Conservation (phyloP, 2,888 invertebrate genomes). For the Stenodera caucasica region DNA sequence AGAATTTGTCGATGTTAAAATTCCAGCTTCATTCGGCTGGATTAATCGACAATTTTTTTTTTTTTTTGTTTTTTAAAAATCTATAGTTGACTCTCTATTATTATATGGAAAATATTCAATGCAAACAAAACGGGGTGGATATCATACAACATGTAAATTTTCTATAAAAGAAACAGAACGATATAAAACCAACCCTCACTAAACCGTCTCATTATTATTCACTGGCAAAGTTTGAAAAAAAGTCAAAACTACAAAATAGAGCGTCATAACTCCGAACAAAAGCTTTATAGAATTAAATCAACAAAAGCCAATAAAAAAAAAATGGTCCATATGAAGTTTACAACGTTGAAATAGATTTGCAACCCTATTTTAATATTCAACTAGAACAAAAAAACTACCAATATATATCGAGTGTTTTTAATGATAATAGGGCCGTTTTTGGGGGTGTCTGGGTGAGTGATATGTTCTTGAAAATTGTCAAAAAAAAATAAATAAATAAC, state of each 20-base stretch:
- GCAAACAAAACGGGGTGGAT: neutral
- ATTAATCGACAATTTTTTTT: too few species aligned
- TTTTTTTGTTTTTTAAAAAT: too few species aligned
- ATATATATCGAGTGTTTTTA: too few species aligned
- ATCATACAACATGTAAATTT: constrained; percentile 3
- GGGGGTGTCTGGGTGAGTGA: neutral
- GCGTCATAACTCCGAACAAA: neutral
- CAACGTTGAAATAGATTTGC: neutral
- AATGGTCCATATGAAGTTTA: neutral
- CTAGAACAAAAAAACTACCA: too few species aligned
- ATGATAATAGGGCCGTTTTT: neutral
- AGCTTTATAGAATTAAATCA: too few species aligned
- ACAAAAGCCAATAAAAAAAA: neutral
- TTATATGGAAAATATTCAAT: constrained; percentile 4
- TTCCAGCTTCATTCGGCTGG: neutral
- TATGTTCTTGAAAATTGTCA: neutral
- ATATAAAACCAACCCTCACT: neutral
- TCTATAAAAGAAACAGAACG: neutral
- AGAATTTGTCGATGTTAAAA: too few species aligned
- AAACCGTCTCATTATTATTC: constrained; percentile 3
- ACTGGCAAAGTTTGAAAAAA: neutral
- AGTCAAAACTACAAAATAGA: neutral
- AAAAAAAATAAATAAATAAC: neutral
- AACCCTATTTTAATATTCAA: neutral
- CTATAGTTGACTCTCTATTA: neutral